phyloP scores from a whole-genome alignment of 1,140 invertebrate species.

The Brachionus rubens region DNA sequence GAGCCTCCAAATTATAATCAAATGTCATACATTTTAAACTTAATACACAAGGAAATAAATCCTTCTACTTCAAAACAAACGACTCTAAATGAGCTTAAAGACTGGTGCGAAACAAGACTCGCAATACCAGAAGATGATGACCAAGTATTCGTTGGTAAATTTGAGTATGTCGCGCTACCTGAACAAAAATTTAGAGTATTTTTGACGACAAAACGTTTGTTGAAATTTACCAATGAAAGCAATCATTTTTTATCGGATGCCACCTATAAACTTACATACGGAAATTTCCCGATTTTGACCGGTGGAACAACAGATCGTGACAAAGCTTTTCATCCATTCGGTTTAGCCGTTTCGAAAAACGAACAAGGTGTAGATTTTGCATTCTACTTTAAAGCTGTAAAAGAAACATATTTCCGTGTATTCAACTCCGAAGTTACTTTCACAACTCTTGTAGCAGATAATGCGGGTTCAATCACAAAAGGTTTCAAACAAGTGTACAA shows the following conservation, averaged over 20 bases:
- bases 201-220: background rate
- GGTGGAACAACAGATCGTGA: background rate
- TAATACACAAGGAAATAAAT: background rate
- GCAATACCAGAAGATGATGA: background rate
- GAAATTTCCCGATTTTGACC: background rate
- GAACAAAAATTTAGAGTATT: background rate
- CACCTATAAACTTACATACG: background rate
- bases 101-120: background rate
- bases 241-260: slow-evolving; percentile 1
- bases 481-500: background rate
- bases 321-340: slow-evolving; percentile 19
- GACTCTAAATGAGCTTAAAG: background rate
- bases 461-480: background rate
- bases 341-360: background rate
- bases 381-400: background rate
- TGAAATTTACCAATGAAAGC: background rate
- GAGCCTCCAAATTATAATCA: background rate
- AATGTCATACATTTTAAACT: background rate
- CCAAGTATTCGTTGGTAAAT: background rate
- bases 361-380: slow-evolving; percentile 5
- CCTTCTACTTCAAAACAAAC: background rate
- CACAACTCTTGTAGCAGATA: background rate
- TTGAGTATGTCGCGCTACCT: background rate
- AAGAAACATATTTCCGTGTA: background rate
- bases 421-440: background rate